phyloP scores from a whole-genome alignment of 2,113 vertebrate species.

The Paradisaea rubra region DNA sequence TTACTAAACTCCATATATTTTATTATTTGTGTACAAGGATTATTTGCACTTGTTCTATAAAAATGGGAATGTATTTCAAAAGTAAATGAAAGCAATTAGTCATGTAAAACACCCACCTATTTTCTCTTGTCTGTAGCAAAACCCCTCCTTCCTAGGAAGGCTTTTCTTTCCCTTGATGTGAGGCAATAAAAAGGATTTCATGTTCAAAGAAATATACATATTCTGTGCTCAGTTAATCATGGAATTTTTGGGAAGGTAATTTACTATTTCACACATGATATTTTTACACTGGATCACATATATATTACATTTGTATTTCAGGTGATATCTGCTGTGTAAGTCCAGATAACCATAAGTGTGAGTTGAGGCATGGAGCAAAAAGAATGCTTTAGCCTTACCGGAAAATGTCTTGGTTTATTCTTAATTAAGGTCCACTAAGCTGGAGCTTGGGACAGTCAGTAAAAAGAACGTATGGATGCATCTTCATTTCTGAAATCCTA shows the following conservation, averaged over 20 bases:
- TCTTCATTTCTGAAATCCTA: not conserved
- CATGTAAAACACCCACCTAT: not conserved
- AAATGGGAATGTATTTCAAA: not conserved
- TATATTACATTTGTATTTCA: not conserved
- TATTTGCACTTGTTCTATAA: not conserved
- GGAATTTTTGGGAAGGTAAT: not conserved
- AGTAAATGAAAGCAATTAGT: not conserved
- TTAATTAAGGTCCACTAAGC: not conserved
- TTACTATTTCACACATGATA: not conserved
- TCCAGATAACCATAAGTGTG: not conserved
- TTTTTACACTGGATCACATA: not conserved
- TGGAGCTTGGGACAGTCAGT: not conserved
- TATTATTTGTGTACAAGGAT: not conserved
- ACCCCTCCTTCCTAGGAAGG: not conserved
- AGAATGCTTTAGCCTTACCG: not conserved
- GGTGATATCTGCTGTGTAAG: not conserved
- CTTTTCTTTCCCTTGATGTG: not conserved
- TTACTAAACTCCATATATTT: not conserved
- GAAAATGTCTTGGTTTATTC: not conserved
- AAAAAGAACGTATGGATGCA: not conserved
- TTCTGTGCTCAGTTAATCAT: not conserved
- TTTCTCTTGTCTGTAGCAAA: not conserved
- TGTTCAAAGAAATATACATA: not conserved
- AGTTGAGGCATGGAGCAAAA: not conserved
- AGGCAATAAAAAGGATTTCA: not conserved